A percentile compares a stretch with the other conserved stretches of the same genome.
Conservation (phyloP, 2,888 invertebrate genomes). For the Papilio gigon region DNA sequence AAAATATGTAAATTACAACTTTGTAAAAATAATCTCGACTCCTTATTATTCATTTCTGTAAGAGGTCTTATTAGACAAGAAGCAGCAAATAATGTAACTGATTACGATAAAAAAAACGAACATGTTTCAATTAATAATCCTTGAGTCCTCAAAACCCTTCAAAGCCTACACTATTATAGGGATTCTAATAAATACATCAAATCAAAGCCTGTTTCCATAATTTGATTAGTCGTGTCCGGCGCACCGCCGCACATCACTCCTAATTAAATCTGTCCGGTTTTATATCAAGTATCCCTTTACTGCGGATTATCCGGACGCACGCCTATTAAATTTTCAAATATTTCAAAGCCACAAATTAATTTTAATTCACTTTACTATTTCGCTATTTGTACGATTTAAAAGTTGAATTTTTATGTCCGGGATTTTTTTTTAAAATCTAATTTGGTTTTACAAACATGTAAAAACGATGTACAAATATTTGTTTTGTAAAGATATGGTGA, state of each 20-base stretch:
- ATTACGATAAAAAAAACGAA: too few relatives aligned
- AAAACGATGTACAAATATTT: too few relatives aligned
- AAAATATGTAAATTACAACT: too few relatives aligned
- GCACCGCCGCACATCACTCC: slow-evolving; percentile 28
- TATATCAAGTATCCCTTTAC: slow-evolving; percentile 30
- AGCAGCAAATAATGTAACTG: too few relatives aligned
- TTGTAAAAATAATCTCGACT: too few relatives aligned
- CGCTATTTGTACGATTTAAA: not conserved
- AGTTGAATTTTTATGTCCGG: not conserved
- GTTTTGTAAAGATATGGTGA: too few relatives aligned
- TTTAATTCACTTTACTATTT: not conserved
- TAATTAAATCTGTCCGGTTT: slow-evolving; percentile 32
- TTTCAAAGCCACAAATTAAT: slow-evolving; percentile 14
- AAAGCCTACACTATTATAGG: not conserved
- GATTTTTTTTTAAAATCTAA: slow-evolving; percentile 17
- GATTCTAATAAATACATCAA: slow-evolving; percentile 23
- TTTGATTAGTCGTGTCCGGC: slow-evolving; percentile 28
- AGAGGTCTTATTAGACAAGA: too few relatives aligned
- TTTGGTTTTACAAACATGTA: too few relatives aligned
- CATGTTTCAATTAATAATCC: too few relatives aligned
- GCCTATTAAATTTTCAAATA: slow-evolving; percentile 13
- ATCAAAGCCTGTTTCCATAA: slow-evolving; percentile 26
- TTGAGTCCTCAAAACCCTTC: not conserved
- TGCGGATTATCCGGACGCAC: not conserved
- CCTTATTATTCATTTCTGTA: too few relatives aligned